These are phyloP conservation scores for Listrodromus nycthemerus DNA, from an alignment of 2,888 invertebrate species.

Conservation along the genomic window DNA sequence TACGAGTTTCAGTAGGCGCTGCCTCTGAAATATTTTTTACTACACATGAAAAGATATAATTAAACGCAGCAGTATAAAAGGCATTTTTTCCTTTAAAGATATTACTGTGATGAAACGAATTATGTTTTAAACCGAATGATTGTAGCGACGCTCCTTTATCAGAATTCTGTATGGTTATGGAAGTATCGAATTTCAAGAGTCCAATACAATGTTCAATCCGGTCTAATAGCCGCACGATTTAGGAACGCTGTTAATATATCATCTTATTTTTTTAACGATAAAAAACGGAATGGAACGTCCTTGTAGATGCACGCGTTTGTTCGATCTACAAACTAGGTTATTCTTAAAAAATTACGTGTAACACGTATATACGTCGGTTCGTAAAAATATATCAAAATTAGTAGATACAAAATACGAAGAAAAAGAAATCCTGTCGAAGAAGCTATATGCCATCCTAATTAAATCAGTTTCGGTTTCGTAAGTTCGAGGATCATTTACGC, in stretches of 20 bases:
- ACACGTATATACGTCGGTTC: conserved; percentile 61
- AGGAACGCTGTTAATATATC: conserved; percentile 29
- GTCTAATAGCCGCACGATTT: conserved; percentile 29
- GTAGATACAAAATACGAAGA: conserved; percentile 56
- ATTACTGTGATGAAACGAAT: not conserved
- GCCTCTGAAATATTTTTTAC: conserved; percentile 34
- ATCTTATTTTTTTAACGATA: not conserved
- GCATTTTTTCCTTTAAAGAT: not conserved
- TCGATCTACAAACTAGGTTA: conserved; percentile 55
- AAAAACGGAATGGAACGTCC: conserved; percentile 33
- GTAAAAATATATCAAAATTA: conserved; percentile 70
- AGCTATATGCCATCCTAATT: conserved; percentile 70
- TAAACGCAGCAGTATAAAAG: conserved; percentile 19
- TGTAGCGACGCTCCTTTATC: conserved; percentile 37
- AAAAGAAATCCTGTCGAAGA: conserved; percentile 70
- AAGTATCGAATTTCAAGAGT: conserved; percentile 12
- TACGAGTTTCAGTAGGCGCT: conserved; percentile 64
- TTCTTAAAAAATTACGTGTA: conserved; percentile 62
- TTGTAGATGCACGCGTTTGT: conserved; percentile 42
- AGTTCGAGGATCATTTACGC: conserved; percentile 44
- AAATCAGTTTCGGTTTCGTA: conserved; percentile 63
- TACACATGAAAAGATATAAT: conserved; percentile 36
- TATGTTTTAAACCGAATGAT: conserved; percentile 38
- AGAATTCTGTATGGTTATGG: conserved; percentile 26
- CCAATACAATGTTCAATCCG: conserved; percentile 10